Base-by-base conservation (phyloP, 2,113 vertebrate species). In the Arvicanthis niloticus region DNA sequence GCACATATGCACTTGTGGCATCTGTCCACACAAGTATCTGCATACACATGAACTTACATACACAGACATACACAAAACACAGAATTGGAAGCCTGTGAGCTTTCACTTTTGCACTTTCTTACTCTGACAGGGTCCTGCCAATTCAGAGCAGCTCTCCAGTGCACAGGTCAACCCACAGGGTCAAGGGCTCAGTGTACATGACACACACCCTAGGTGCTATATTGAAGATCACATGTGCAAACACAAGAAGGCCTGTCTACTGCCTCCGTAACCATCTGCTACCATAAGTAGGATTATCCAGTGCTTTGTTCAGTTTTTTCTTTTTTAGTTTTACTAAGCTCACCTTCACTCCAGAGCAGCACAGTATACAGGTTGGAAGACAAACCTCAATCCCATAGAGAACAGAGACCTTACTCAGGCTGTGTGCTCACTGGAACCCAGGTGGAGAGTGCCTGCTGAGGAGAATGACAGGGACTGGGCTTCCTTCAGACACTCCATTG, bases 181-280 rank as follows among this genome's bases (percentile, higher is more conserved):
- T 45, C 31, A n/a, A 42, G 15, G 48, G 51, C n/a, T 45, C 37
- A 3, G 4, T 10, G 2, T 7, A 1, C 0, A 40, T 12, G 60
- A 5, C 17, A 22, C 2, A 0, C 4, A 0, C 3, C 16, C 17
- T 3, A 1, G 81, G 29, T 7, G 0, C 13, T 72, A 31, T 6
- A 2, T 17, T 22, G 51, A 9, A 11, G 15, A 24, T 6, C 2
- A 19, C 42, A 21, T 42, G 45, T 56, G 26, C 29, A 60, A 77
- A 42, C 6, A 5, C 4, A 0, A 2, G 12, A 40, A 48, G 60
- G n/a, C 17, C 8, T 17, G 4, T 24, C 12, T 24, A 1, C 24
- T 62, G 45, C 48, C 91, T 94, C 34, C 78, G 84, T 19, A 78
- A 88, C 40, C 60, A 26, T 78, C 90, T 85, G n/a, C 0, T 56